Evolutionary conservation across 2,113 vertebrate genomes (phyloP).

Genomic region (Neolamprologus modestus): DNA sequence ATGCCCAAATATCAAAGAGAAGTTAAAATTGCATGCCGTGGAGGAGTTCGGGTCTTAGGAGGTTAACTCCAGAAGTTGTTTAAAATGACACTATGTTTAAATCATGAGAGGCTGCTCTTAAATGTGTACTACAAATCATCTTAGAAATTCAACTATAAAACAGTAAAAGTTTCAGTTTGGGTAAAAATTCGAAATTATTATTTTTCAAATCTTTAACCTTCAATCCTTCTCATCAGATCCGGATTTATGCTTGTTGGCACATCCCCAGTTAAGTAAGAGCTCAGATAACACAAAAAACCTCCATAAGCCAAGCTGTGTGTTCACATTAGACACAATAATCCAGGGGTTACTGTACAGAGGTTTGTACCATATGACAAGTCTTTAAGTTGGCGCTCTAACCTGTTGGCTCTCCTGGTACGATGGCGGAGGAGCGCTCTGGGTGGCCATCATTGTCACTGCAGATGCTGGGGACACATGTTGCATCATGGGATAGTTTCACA

Average conservation of each 20-base stretch:
- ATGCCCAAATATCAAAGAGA: too few species aligned
- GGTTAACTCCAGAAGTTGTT: not conserved
- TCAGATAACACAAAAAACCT: not conserved
- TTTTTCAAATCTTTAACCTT: not conserved
- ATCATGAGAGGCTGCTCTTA: not conserved
- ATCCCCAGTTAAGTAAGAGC: not conserved
- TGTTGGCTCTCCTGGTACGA: constrained; percentile 97
- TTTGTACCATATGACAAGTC: not conserved
- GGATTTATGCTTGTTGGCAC: not conserved
- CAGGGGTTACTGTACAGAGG: not conserved
- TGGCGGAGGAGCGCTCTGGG: constrained; percentile 97
- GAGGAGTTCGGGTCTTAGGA: too few species aligned
- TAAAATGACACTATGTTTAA: not conserved
- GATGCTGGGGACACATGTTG: constrained; percentile 98
- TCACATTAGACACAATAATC: not conserved
- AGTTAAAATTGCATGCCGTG: too few species aligned
- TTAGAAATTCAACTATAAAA: not conserved
- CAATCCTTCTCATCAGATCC: not conserved
- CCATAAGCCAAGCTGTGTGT: not conserved
- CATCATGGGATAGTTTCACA: constrained; percentile 99
- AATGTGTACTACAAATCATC: not conserved
- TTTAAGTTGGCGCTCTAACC: constrained; percentile 67
- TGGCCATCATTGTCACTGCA: constrained; percentile 99
- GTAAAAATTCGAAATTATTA: rapidly evolving
- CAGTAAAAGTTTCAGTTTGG: not conserved